Conservation (phyloP, 1,140 invertebrate genomes). For the Sinella curviseta region DNA sequence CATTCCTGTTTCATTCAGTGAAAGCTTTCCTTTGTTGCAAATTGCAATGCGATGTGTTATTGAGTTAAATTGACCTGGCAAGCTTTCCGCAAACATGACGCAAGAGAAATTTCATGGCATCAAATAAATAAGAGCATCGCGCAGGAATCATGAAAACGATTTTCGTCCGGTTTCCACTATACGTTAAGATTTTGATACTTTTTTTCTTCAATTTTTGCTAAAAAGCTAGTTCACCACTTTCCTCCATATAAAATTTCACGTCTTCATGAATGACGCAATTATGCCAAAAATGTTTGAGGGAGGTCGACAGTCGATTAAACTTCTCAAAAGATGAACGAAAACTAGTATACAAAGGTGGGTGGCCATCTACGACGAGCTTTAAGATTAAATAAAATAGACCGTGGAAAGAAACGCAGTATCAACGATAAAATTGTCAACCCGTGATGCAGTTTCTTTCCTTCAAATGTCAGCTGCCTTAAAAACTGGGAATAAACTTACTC, state of each 20-base stretch:
- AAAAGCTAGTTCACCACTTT: no score
- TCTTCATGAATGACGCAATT: not conserved
- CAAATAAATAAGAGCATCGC: no score
- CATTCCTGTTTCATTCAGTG: no score
- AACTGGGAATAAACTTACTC: no score
- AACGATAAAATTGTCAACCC: not conserved
- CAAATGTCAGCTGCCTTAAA: not conserved
- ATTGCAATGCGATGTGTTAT: not conserved
- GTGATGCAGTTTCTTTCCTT: not conserved
- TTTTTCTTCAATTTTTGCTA: no score
- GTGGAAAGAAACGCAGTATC: not conserved
- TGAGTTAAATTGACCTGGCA: not conserved
- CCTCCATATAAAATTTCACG: no score
- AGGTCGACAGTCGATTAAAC: not conserved
- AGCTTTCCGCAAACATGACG: not conserved
- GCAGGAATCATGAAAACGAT: not conserved
- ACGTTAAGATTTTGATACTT: not conserved
- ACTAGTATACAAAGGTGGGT: not conserved
- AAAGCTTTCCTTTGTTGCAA: no score
- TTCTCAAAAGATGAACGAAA: not conserved
- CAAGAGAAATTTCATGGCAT: not conserved
- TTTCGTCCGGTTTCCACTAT: not conserved
- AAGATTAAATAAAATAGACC: no score
- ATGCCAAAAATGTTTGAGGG: not conserved
- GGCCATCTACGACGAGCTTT: not conserved